Evolutionary conservation across 2,888 invertebrate genomes (phyloP).

Genomic region (Rotaria macrura): DNA sequence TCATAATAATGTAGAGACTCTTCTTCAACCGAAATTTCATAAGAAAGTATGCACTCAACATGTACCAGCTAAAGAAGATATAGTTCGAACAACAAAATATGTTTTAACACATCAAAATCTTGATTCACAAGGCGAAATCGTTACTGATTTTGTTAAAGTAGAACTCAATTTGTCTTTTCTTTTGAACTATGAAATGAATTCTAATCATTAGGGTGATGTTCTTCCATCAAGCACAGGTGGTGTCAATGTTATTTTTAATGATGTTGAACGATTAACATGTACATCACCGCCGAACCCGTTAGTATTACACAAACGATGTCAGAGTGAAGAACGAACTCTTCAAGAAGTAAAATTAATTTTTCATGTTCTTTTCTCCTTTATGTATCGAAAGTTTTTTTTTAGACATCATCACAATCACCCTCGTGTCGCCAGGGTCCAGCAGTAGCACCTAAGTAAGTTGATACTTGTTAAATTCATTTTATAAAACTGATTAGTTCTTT

Average conservation of each 20-base stretch:
- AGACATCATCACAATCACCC: no score
- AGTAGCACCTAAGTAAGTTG: neutral
- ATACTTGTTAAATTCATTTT: neutral
- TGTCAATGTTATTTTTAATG: constrained; percentile 81
- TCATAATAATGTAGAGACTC: constrained; percentile 63
- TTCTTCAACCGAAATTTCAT: constrained; percentile 68
- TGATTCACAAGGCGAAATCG: constrained; percentile 79
- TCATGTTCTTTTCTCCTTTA: neutral
- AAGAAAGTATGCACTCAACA: constrained; percentile 47
- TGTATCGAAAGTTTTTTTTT: no score
- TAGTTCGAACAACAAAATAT: constrained; percentile 62
- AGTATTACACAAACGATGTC: neutral
- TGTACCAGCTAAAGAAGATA: constrained; percentile 43
- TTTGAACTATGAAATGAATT: constrained; percentile 45
- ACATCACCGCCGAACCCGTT: neutral
- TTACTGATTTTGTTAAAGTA: constrained; percentile 73
- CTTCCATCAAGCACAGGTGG: constrained; percentile 86
- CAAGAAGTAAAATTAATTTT: neutral
- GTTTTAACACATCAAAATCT: constrained; percentile 81
- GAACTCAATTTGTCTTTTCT: no score
- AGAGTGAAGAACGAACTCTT: neutral
- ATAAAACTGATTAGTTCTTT: neutral
- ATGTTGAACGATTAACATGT: constrained; percentile 61
- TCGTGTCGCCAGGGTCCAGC: neutral
- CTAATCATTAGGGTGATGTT: constrained; percentile 58